A percentile compares a stretch with the other conserved stretches of the same genome.
phyloP scores from a whole-genome alignment of 2,888 invertebrate genomes.

The Torymus tubicola region DNA sequence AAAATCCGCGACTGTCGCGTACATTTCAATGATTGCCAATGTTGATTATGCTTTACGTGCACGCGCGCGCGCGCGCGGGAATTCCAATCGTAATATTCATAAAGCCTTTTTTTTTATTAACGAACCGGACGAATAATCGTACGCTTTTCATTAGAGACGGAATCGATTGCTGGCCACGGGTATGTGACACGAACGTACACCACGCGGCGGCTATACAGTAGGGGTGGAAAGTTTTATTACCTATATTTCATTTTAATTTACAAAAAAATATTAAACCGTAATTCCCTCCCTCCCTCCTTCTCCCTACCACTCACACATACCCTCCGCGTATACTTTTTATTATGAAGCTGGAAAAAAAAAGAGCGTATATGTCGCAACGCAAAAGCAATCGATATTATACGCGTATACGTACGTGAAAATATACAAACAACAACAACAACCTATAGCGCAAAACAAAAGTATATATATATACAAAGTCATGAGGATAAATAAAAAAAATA shows the following conservation, averaged over 20 bases:
- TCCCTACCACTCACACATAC: background rate
- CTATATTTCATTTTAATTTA: conserved; percentile 46
- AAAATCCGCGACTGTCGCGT: background rate
- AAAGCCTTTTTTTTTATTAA: conserved; percentile 37
- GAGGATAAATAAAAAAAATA: no score
- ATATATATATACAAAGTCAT: no score
- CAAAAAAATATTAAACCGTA: conserved; percentile 38
- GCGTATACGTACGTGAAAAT: no score
- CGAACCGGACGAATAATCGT: conserved; percentile 40
- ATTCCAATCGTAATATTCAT: conserved; percentile 42
- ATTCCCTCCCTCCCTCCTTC: conserved; percentile 15
- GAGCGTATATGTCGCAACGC: background rate
- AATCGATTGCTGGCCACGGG: conserved; percentile 18
- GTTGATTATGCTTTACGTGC: conserved; percentile 10
- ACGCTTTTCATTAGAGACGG: conserved; percentile 46
- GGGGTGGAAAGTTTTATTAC: conserved; percentile 41
- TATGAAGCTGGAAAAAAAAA: background rate
- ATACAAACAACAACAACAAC: no score
- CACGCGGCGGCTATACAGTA: no score
- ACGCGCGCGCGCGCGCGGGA: background rate
- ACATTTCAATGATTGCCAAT: conserved; percentile 15
- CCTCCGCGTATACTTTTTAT: background rate
- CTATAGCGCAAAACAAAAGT: no score
- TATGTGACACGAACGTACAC: background rate
- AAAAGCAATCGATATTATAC: no score